These are phyloP conservation scores for Eupeodes latifasciatus DNA, from an alignment of 2,888 invertebrate genomes.

Conservation along the genomic window DNA sequence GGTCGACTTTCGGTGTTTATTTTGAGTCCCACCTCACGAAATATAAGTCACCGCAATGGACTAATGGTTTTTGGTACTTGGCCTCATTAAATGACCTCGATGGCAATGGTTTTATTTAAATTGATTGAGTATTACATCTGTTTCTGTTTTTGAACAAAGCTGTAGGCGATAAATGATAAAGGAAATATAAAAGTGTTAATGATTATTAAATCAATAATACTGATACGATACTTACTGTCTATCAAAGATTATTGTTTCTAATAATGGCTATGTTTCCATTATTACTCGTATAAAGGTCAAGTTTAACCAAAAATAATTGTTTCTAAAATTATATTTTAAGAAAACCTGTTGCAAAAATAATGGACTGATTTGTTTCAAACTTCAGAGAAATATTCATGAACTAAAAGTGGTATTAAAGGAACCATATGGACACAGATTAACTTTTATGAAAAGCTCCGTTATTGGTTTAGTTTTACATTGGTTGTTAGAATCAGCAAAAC, in stretches of 20 bases:
- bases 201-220: neutral
- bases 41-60: slow-evolving; percentile 40
- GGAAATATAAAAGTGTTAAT: neutral
- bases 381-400: no score
- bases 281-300: no score
- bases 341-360: no score
- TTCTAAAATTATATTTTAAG: no score
- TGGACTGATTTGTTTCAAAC: no score
- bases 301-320: no score
- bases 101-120: neutral
- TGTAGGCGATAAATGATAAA: slow-evolving; percentile 2
- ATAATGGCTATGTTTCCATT: neutral
- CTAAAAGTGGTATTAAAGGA: no score
- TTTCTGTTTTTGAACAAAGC: neutral
- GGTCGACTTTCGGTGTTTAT: slow-evolving; percentile 54
- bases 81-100: slow-evolving; percentile 43
- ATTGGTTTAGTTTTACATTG: no score
- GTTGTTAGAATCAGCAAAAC: no score
- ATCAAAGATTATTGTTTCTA: slow-evolving; percentile 17
- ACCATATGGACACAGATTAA: no score
- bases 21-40: slow-evolving; percentile 58
- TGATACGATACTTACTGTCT: neutral
- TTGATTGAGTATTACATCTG: neutral
- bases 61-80: slow-evolving; percentile 24
- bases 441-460: no score